Percentiles rank a stretch among this genome's conserved stretches.
Conservation (phyloP, 2,797 vertebrate genomes). For the Delichon dasypus region DNA sequence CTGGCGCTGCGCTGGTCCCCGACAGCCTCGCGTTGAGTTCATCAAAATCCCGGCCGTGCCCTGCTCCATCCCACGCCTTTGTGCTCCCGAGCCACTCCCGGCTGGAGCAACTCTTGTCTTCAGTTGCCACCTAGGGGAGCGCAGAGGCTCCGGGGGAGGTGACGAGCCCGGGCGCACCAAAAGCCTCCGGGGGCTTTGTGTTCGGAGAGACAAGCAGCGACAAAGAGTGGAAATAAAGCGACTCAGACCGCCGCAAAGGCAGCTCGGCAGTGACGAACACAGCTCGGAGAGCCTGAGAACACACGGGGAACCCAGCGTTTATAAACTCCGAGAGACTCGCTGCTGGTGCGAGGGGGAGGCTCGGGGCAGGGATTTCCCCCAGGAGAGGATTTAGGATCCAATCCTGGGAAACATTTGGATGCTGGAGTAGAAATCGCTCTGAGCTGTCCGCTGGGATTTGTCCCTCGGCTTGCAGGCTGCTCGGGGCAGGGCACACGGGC, state of each 20-base stretch:
- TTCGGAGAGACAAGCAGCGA: neutral
- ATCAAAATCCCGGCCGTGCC: neutral
- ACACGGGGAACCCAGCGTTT: neutral
- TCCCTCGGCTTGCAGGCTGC: neutral
- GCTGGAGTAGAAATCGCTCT: neutral
- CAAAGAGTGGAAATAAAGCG: neutral
- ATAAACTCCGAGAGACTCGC: neutral
- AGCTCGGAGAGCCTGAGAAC: neutral
- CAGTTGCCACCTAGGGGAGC: conserved; percentile 62
- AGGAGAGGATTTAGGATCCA: neutral
- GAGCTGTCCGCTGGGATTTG: neutral
- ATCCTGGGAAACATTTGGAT: neutral
- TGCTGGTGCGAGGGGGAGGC: neutral
- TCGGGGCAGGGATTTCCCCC: neutral
- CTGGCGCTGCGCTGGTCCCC: neutral
- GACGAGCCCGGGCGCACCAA: neutral
- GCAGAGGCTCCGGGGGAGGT: neutral
- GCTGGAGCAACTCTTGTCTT: conserved; percentile 24
- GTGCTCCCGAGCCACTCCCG: neutral
- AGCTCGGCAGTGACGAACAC: neutral
- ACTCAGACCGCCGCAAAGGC: neutral
- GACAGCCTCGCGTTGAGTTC: neutral
- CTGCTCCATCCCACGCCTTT: neutral
- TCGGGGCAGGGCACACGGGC: accelerated
- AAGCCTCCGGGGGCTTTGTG: neutral